A percentile compares a stretch with the other conserved stretches of the same genome.
Evolutionary conservation across 2,888 invertebrate genomes (phyloP).

Genomic region (Anticlea derivata): DNA sequence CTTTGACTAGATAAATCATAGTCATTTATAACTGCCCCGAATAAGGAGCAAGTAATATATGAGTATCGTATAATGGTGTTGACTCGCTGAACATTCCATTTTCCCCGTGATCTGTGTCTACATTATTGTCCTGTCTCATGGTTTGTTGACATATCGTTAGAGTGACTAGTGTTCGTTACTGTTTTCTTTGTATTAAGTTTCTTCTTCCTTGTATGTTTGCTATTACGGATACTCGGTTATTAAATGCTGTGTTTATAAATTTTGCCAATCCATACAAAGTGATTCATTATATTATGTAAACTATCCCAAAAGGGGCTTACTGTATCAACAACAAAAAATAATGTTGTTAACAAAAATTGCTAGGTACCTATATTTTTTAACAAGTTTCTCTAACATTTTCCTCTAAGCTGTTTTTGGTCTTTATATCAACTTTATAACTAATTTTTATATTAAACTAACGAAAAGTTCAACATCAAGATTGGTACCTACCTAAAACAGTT

Average conservation of each 20-base stretch:
- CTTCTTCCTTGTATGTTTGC: conserved; percentile 3
- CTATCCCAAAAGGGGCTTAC: too few relatives aligned
- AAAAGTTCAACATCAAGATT: too few relatives aligned
- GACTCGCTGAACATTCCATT: conserved; percentile 42
- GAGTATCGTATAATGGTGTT: conserved; percentile 32
- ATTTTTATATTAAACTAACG: too few relatives aligned
- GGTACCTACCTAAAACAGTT: too few relatives aligned
- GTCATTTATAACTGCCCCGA: conserved; percentile 18
- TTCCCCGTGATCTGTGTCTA: conserved; percentile 28
- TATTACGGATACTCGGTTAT: background rate
- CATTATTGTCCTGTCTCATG: conserved; percentile 35
- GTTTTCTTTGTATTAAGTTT: conserved; percentile 12
- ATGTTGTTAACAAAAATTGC: too few relatives aligned
- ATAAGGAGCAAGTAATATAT: conserved; percentile 23
- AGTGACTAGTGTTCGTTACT: conserved; percentile 13
- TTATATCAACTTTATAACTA: too few relatives aligned
- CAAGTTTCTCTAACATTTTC: too few relatives aligned
- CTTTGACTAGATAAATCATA: conserved; percentile 22
- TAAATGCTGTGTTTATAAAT: background rate
- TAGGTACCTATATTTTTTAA: too few relatives aligned
- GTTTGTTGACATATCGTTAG: conserved; percentile 53
- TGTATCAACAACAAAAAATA: too few relatives aligned
- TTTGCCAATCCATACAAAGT: too few relatives aligned
- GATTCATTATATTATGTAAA: too few relatives aligned
- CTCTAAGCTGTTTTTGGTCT: too few relatives aligned